A percentile compares a stretch with the other conserved stretches of the same genome.
Conservation (phyloP, 37 sponge, comb jelly and placozoan genomes). For the Geodia barretti region DNA sequence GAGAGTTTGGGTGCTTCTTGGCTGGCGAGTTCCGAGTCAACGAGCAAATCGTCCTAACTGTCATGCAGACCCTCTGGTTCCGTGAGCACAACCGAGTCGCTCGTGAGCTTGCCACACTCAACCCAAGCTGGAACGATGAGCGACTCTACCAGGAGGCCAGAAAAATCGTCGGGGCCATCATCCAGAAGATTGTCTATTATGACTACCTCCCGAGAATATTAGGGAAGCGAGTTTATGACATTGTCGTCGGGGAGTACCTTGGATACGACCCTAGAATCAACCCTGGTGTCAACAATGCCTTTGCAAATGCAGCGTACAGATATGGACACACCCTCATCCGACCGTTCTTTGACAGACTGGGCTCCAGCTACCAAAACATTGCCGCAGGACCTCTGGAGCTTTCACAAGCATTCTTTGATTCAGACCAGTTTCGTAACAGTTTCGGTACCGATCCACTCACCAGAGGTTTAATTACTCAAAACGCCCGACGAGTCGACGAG, state of each 20-base stretch:
- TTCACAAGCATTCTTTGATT: slow-evolving; percentile 51
- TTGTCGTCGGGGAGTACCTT: slow-evolving; percentile 44
- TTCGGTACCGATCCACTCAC: slow-evolving; percentile 76
- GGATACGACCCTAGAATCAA: slow-evolving; percentile 59
- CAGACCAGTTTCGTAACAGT: slow-evolving; percentile 18
- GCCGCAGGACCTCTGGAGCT: slow-evolving; percentile 32
- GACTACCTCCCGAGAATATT: slow-evolving; percentile 81
- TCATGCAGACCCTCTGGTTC: slow-evolving; percentile 93
- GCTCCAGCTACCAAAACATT: slow-evolving; percentile 17
- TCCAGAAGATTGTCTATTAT: slow-evolving; percentile 78
- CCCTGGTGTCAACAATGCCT: slow-evolving; percentile 43
- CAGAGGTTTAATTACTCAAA: slow-evolving; percentile 49
- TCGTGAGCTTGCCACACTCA: slow-evolving; percentile 23
- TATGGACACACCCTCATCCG: slow-evolving; percentile 77
- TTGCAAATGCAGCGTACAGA: slow-evolving; percentile 73
- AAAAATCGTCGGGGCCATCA: slow-evolving; percentile 70
- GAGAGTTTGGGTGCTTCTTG: slow-evolving; percentile 26
- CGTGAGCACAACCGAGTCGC: slow-evolving; percentile 96
- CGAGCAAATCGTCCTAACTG: slow-evolving; percentile 76
- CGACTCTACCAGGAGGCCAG: slow-evolving; percentile 72
- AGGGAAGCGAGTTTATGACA: slow-evolving; percentile 9
- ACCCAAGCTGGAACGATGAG: slow-evolving; percentile 74
- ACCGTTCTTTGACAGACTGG: slow-evolving; percentile 50
- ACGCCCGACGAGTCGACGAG: slow-evolving; percentile 64
- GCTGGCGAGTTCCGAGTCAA: slow-evolving; percentile 88